Evolutionary conservation across 2,888 invertebrate genomes (phyloP).

Genomic region (Drosophila tripunctata): DNA sequence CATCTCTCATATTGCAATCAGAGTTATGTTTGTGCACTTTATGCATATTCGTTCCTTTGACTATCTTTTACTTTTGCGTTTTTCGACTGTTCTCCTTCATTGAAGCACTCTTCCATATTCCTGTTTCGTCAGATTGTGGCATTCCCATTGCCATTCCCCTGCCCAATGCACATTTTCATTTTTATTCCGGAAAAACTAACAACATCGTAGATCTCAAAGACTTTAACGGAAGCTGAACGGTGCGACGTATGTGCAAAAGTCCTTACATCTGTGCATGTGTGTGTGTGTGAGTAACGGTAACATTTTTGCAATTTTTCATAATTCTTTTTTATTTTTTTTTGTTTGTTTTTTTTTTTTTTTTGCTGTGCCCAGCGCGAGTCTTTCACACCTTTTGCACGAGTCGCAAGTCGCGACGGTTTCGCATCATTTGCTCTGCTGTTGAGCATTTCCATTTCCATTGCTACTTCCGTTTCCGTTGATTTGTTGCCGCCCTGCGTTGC

Average conservation of each 20-base stretch:
- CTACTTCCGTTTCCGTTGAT: constrained; percentile 81
- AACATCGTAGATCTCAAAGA: constrained; percentile 26
- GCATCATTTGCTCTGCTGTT: constrained; percentile 70
- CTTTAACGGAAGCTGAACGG: constrained; percentile 32
- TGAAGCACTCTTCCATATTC: not conserved
- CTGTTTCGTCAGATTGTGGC: constrained; percentile 5
- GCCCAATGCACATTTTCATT: not conserved
- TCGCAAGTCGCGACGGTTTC: constrained; percentile 46
- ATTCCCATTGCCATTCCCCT: not conserved
- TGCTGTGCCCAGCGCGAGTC: constrained; percentile 34
- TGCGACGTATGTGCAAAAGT: constrained; percentile 35
- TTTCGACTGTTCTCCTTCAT: not conserved
- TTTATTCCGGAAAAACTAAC: constrained; percentile 4
- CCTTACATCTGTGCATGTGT: constrained; percentile 17
- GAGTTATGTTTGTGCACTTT: not conserved
- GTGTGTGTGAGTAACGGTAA: constrained; percentile 53
- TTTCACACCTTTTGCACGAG: constrained; percentile 61
- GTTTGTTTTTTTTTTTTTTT: not conserved
- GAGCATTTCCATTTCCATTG: constrained; percentile 77
- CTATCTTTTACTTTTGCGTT: not conserved
- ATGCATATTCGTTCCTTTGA: not conserved
- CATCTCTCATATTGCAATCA: not conserved
- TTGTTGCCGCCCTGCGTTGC: constrained; percentile 55
- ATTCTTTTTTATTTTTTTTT: constrained; percentile 32
- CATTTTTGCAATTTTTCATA: constrained; percentile 74